These are phyloP conservation scores for Trichomalopsis sarcophagae DNA, from an alignment of 1,140 invertebrate species.

Conservation along the genomic window DNA sequence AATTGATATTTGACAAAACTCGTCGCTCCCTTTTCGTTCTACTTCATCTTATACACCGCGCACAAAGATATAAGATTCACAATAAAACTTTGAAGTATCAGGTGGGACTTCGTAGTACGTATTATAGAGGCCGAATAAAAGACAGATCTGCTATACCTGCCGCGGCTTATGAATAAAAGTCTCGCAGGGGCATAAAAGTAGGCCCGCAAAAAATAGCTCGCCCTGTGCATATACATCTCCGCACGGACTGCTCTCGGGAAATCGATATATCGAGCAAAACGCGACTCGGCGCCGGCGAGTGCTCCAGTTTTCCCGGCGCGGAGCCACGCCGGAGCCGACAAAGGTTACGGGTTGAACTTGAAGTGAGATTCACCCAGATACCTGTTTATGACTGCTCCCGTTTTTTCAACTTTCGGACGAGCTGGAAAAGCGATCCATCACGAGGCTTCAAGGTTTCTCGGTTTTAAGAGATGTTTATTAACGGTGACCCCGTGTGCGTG, in stretches of 20 bases:
- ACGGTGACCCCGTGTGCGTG: too few relatives aligned
- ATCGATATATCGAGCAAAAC: conserved; percentile 69
- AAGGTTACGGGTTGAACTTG: conserved; percentile 32
- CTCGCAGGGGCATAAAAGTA: not conserved
- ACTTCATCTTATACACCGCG: too few relatives aligned
- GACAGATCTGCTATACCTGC: not conserved
- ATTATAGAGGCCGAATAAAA: not conserved
- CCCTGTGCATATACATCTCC: not conserved
- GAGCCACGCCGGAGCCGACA: not conserved
- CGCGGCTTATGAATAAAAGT: not conserved
- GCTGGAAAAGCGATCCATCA: too few relatives aligned
- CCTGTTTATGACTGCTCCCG: not conserved
- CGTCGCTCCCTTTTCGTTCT: not conserved
- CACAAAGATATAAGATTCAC: too few relatives aligned
- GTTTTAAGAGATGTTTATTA: too few relatives aligned
- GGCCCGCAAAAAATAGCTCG: conserved; percentile 19
- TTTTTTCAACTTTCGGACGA: not conserved
- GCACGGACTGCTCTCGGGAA: conserved; percentile 49
- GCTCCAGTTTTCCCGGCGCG: conserved; percentile 20
- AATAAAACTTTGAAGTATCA: too few relatives aligned
- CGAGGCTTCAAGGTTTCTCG: too few relatives aligned
- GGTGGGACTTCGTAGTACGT: too few relatives aligned
- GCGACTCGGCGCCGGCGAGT: not conserved
- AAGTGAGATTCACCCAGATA: not conserved
- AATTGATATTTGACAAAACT: too few relatives aligned